Evolutionary conservation across 2,888 invertebrate genomes (phyloP), one percentile per base, ranked within the genome.

Genomic region (Osmoderma eremita): DNA sequence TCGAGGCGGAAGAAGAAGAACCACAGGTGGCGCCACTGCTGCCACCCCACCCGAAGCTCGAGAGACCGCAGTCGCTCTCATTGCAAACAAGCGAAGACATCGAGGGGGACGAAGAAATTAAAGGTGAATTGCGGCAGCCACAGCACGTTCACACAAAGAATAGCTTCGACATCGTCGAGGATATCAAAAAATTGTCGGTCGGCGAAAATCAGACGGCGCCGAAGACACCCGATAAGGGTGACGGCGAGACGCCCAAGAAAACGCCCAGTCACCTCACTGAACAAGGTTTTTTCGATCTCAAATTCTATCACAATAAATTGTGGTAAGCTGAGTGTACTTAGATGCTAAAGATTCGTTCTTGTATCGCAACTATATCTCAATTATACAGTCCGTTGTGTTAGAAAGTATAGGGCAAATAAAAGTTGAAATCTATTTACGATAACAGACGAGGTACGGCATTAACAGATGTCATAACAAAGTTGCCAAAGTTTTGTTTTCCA

Each of bases 221-320:
- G n/a, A 64, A 62, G 58, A 65, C 58, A 63, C 63, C 58, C 12
- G 70, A 67, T 24, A 65, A 70, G 63, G 56, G 63, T 75, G 75
- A 36, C 77, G 62, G 62, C 74, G 75, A 36, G 77, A 78, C 48
- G 72, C 38, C 79, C 77, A 67, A 15, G 17, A 82, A 82, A 68
- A 80, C 79, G 41, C 80, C 82, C 38, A 80, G 79, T 74, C 81
- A 82, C 71, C 75, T 83, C 54, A 90, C 90, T 17, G 88, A 88
- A 54, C 87, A 87, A 75, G 90, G 90, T 48, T 91, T 87, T 80
- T 87, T 91, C 74, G 91, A 92, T 82, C 84, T 92, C 48, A 92
- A 92, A 78, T 91, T 91, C 82, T 90, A 90, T 80, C 91, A 91
- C 81, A 91, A 90, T 75, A 90, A 88, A 74, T 84, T 92, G 75